Conservation (phyloP, 2,888 invertebrate genomes). For the Harpalus rufipes region DNA sequence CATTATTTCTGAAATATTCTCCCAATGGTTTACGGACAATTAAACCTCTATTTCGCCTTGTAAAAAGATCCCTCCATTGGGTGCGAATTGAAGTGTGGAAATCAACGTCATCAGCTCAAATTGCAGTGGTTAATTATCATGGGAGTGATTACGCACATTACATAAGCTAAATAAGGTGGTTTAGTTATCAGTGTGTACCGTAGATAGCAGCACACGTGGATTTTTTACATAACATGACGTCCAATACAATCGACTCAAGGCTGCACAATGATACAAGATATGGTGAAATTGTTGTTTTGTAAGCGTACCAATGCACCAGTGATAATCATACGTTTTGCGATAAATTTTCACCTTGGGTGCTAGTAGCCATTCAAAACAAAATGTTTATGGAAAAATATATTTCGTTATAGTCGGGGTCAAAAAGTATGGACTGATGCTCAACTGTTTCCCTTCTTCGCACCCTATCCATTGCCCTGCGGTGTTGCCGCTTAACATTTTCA, state of each 20-base stretch:
- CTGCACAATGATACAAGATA: constrained; percentile 25
- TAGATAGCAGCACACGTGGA: constrained; percentile 57
- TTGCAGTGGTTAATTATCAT: constrained; percentile 19
- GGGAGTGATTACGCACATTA: constrained; percentile 33
- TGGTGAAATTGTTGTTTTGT: constrained; percentile 28
- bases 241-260: constrained; percentile 29
- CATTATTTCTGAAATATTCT: too few species aligned
- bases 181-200: constrained; percentile 46
- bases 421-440: too few species aligned
- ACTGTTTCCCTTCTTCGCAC: too few species aligned
- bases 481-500: too few species aligned
- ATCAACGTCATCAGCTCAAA: constrained; percentile 14
- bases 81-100: background rate
- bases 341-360: background rate
- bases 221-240: constrained; percentile 48
- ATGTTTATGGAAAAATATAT: background rate
- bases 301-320: background rate
- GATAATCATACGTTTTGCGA: background rate
- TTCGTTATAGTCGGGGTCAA: too few species aligned
- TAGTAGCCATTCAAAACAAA: background rate
- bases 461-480: too few species aligned
- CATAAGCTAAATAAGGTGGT: constrained; percentile 31
- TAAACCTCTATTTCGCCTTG: too few species aligned
- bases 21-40: too few species aligned
- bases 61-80: background rate